These are phyloP conservation scores for Cyclophora albipunctata DNA, from an alignment of 2,888 invertebrate species.

Conservation along the genomic window DNA sequence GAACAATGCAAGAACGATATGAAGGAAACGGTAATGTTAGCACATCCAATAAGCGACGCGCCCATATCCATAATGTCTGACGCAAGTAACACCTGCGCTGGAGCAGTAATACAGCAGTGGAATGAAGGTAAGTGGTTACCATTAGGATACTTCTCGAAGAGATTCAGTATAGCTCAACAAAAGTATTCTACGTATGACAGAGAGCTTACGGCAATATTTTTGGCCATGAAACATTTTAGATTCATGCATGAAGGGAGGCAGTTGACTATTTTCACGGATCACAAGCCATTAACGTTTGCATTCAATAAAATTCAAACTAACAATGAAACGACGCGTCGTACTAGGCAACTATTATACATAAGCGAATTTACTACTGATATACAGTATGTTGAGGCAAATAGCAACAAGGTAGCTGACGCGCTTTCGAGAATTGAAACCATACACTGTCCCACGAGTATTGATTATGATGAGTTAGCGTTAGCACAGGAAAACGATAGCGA, in stretches of 20 bases:
- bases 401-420: constrained; percentile 14
- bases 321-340: constrained; percentile 1
- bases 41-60: constrained; percentile 4
- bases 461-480: constrained; percentile 12
- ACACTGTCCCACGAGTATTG: constrained; percentile 5
- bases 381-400: constrained; percentile 1
- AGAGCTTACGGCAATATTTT: constrained; percentile 19
- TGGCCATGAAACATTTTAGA: constrained; percentile 13
- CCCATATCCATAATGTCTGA: constrained; percentile 12
- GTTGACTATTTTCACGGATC: constrained; percentile 4
- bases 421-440: constrained; percentile 12
- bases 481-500: constrained; percentile 4
- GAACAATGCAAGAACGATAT: constrained; percentile 13
- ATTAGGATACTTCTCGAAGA: constrained; percentile 16
- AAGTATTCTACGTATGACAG: constrained; percentile 17
- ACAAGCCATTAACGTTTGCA: constrained; percentile 6
- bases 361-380: constrained; percentile 11
- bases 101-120: constrained; percentile 17
- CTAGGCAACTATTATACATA: constrained; percentile 2
- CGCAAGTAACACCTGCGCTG: constrained; percentile 13
- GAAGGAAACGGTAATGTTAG: constrained; percentile 5
- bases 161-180: constrained; percentile 12
- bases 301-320: neutral
- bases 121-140: constrained; percentile 12
- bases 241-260: constrained; percentile 8